A percentile compares a stretch with the other conserved stretches of the same genome.
phyloP scores from a whole-genome alignment of 2,888 invertebrate genomes.

The Yponomeuta sedellus region DNA sequence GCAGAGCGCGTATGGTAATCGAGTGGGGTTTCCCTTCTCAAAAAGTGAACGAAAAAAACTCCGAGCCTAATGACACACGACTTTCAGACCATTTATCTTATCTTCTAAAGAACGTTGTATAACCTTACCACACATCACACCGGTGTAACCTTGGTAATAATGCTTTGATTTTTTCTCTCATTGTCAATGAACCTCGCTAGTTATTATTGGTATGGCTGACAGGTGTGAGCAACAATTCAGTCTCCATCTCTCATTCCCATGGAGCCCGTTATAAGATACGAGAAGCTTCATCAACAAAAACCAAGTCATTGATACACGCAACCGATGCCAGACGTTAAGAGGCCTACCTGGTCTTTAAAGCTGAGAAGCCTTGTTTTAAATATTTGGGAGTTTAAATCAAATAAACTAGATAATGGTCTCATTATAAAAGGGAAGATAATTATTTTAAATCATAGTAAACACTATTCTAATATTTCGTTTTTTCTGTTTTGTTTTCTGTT shows the following conservation, averaged over 20 bases:
- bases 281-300: not conserved
- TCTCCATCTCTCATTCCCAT: not conserved
- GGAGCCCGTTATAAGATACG: not conserved
- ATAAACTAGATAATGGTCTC: not conserved
- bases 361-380: not conserved
- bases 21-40: not conserved
- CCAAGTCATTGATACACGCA: not conserved
- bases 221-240: conserved; percentile 2
- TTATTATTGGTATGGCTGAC: conserved; percentile 1
- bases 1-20: not conserved
- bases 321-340: not conserved
- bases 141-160: not conserved
- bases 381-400: not conserved
- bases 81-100: not conserved
- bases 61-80: not conserved
- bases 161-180: not conserved
- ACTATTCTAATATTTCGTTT: no score
- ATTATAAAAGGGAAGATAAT: not conserved
- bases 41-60: not conserved
- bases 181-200: not conserved
- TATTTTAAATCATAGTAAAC: no score
- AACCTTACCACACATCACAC: not conserved
- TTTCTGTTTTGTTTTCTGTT: no score
- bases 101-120: not conserved
- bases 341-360: not conserved